Base-by-base conservation (phyloP, 2,113 vertebrate species). In the Oophaga pumilio region DNA sequence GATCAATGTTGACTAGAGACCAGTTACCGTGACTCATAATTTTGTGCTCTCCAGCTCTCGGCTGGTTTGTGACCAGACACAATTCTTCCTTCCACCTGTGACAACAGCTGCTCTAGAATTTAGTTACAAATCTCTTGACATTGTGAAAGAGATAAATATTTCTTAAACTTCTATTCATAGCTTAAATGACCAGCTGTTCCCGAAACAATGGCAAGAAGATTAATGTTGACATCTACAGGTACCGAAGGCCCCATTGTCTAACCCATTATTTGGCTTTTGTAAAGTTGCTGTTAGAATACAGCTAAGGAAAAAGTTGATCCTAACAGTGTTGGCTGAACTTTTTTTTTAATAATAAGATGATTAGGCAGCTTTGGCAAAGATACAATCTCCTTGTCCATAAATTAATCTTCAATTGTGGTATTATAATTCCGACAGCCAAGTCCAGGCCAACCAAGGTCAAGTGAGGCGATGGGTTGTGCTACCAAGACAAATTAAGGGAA, bases 121-220 rank as follows among this genome's bases (percentile, higher is more conserved):
- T 79, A 28, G 53, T 79, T 79, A 79, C 76, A 79, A 79, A 79
- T 79, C 76, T 79, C 76, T 56, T 84, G 28, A 71, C n/a, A 17
- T 64, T 66, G 62, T 68, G 66, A 52, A 71, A 28, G 20, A 84
- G 82, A 24, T 49, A 26, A 71, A 52, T n/a, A 71, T 52, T 26
- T 66, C 33, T 24, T 17, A 53, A 83, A 83, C 68, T 74, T 28
- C 66, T 73, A 71, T 85, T 85, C 83, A 85, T 26, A 56, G 50
- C 10, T 59, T 74, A 50, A 43, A 76, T 85, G 57, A 85, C 83
- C 83, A 59, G 18, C 69, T 74, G 69, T 85, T 56, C 52, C 6
- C 49, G 52, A 11, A 76, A 85, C 60, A 71, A 69, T 82, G 77
- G 26, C 50, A 13, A 22, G 20, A 80, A 59, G 52, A 64, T 82